phyloP scores from a whole-genome alignment of 2,888 invertebrate species.

The Cecidostiba fungosa region DNA sequence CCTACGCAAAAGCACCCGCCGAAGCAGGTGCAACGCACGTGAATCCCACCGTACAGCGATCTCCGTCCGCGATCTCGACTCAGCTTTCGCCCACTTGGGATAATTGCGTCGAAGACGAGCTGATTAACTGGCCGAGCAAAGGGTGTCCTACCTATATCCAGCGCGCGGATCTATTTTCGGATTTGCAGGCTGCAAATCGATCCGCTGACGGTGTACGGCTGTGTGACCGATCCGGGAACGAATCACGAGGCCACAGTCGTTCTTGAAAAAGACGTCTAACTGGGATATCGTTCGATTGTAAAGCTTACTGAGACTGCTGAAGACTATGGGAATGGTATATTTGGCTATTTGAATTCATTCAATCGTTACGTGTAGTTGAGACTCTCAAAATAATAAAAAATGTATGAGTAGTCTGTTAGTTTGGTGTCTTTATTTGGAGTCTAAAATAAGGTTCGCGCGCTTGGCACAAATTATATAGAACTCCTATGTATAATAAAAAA shows the following conservation, averaged over 20 bases:
- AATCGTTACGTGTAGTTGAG: too few species aligned
- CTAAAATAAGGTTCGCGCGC: too few species aligned
- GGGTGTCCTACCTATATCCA: slow-evolving; percentile 62
- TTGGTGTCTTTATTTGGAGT: too few species aligned
- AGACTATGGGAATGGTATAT: too few species aligned
- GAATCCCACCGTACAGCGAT: background rate
- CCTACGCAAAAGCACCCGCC: background rate
- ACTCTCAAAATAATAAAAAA: too few species aligned
- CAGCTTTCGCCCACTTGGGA: slow-evolving; percentile 74
- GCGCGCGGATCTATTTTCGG: slow-evolving; percentile 73
- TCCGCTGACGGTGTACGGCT: slow-evolving; percentile 10
- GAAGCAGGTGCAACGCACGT: slow-evolving; percentile 14
- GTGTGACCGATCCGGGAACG: slow-evolving; percentile 34
- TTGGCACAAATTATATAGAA: too few species aligned
- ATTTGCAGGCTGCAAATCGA: slow-evolving; percentile 65
- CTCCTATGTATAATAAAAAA: too few species aligned
- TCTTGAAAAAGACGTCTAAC: background rate
- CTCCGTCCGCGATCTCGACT: slow-evolving; percentile 5
- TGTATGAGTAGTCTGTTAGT: too few species aligned
- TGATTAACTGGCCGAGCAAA: slow-evolving; percentile 71
- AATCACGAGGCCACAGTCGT: slow-evolving; percentile 52
- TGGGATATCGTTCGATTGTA: background rate
- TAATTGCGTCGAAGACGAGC: slow-evolving; percentile 77
- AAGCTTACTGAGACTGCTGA: background rate
- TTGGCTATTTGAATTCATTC: too few species aligned